phyloP scores from a whole-genome alignment of 2,888 invertebrate genomes.

The Leptinotarsa peninsularis region DNA sequence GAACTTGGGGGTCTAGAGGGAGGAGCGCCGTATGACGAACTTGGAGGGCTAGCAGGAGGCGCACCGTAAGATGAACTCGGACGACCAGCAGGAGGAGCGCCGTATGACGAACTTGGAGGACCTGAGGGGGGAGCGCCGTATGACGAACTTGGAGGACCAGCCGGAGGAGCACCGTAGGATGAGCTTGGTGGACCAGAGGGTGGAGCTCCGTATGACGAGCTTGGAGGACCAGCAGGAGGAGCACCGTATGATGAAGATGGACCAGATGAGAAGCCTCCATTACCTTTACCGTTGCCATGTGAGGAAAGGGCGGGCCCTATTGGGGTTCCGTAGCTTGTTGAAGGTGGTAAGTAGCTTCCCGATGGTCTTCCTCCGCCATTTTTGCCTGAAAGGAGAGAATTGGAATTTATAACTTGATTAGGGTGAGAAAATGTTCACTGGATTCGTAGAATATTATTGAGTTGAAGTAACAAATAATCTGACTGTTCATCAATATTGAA shows the following conservation, averaged over 20 bases:
- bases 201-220: constrained; percentile 48
- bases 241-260: constrained; percentile 63
- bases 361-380: constrained; percentile 33
- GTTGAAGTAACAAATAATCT: too few species aligned
- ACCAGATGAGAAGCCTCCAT: constrained; percentile 28
- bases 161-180: constrained; percentile 57
- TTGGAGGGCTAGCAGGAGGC: constrained; percentile 48
- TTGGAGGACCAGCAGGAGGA: constrained; percentile 40
- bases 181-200: constrained; percentile 51
- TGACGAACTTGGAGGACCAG: constrained; percentile 48
- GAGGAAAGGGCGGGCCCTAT: constrained; percentile 62
- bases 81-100: constrained; percentile 58
- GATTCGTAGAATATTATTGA: too few species aligned
- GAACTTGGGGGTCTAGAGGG: constrained; percentile 54
- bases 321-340: constrained; percentile 61
- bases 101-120: constrained; percentile 57
- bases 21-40: constrained; percentile 31
- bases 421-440: background rate
- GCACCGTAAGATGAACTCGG: constrained; percentile 27
- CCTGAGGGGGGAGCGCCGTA: constrained; percentile 55
- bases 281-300: constrained; percentile 36
- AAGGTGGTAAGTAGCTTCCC: constrained; percentile 55
- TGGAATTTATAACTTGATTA: background rate
- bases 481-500: too few species aligned
- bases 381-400: constrained; percentile 9